A percentile compares a stretch with the other conserved stretches of the same genome.
Evolutionary conservation across 2,113 vertebrate species (phyloP).

Genomic region (Condylura cristata): DNA sequence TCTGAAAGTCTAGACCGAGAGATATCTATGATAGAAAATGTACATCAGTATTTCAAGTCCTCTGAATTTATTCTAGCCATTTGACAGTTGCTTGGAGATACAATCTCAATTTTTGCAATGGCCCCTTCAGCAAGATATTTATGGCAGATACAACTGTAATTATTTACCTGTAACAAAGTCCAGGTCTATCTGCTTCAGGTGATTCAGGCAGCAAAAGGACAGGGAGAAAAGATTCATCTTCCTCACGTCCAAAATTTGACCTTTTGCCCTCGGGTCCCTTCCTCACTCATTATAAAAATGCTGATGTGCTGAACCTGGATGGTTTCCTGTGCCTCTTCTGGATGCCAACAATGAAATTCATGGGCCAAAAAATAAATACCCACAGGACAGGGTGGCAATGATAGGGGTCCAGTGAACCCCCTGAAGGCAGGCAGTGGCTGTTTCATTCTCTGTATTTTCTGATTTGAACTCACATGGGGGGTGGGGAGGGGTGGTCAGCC

Average conservation of each 20-base stretch:
- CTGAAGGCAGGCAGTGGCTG: background rate
- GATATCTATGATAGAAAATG: constrained; percentile 90
- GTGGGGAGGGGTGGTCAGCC: too few species aligned
- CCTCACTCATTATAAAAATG: constrained; percentile 76
- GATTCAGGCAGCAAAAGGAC: constrained; percentile 86
- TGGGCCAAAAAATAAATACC: background rate
- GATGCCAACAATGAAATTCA: background rate
- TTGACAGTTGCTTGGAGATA: constrained; percentile 92
- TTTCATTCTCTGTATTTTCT: background rate
- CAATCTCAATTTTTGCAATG: constrained; percentile 92
- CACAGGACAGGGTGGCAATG: fast-evolving
- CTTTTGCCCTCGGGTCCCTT: constrained; percentile 84
- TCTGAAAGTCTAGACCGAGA: constrained; percentile 91
- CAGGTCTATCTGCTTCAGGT: constrained; percentile 91
- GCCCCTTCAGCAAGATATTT: constrained; percentile 89
- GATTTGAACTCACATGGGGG: background rate
- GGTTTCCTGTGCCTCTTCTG: constrained; percentile 22
- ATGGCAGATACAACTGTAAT: constrained; percentile 92
- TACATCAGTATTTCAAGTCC: constrained; percentile 90
- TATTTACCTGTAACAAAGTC: constrained; percentile 93
- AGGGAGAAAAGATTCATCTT: constrained; percentile 88
- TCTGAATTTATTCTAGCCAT: constrained; percentile 90
- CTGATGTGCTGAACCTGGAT: background rate
- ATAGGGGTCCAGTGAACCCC: background rate
- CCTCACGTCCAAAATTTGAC: constrained; percentile 85